Base-by-base conservation (phyloP, 2,797 vertebrate species). In the Takifugu rubripes region DNA sequence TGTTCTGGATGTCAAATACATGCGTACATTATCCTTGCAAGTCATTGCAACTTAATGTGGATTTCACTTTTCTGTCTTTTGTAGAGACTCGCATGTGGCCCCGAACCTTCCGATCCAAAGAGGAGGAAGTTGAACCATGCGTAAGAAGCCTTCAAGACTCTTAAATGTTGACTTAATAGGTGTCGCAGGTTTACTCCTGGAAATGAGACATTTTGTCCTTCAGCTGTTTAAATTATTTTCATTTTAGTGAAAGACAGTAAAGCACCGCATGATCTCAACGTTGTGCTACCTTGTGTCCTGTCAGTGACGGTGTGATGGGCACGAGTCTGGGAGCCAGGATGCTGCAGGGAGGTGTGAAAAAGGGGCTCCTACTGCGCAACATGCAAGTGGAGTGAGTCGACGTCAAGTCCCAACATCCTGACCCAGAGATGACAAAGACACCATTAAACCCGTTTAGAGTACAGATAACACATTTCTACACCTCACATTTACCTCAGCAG, bases 31-130 rank as follows among this genome's bases (percentile, higher is more conserved):
- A 21, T 46, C 44, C 44, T 0, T 46, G 16, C 9, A 21, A 46
- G 16, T 46, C n/a, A 46, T 21, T 46, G n/a, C 43, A n/a, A 16
- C 2, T 54, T 31, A 1, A 2, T 44, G 7, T 24, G 48, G 0
- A 40, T 60, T 25, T 43, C 0, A 59, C 49, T 47, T 26, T 43
- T 15, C 12, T 59, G 1, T 10, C 36, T 27, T 42, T 40, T 45
- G 67, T 91, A 94, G 78, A 89, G 90, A 40, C 79, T 78, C 36
- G 76, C 79, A 0, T 93, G 92, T 70, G 88, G 89, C 68, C 72
- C 86, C 0, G 93, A 94, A 52, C 82, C 89, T 2, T 90, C 93
- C 0, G 92, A 94, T 58, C 67, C 90, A 55, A 96, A 95, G 82
- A 93, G 83, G 78, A 92, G 91, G 73, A 94, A 88, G 77, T 91